These are phyloP conservation scores for Euura saliciscinereae DNA, from an alignment of 1,140 invertebrate species.

Conservation along the genomic window DNA sequence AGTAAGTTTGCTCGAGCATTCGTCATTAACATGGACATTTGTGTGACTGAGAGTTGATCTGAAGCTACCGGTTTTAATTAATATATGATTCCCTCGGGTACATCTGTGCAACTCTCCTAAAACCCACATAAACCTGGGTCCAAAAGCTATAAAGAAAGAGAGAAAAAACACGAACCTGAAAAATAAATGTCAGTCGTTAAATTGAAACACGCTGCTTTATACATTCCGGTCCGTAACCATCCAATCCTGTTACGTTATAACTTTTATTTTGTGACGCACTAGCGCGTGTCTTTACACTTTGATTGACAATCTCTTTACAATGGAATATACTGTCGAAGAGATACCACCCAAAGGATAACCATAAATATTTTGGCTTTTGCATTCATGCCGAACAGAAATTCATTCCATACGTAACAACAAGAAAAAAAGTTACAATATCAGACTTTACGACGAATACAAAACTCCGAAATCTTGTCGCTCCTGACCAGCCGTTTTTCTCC, in stretches of 20 bases:
- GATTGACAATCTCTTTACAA: background rate
- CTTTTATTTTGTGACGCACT: background rate
- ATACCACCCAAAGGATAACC: background rate
- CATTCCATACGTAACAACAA: too few relatives aligned
- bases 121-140: background rate
- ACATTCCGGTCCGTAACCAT: background rate
- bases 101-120: background rate
- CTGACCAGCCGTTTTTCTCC: background rate
- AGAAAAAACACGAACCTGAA: background rate
- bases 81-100: background rate
- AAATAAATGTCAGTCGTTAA: slow-evolving; percentile 6
- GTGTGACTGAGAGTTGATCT: background rate
- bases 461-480: too few relatives aligned
- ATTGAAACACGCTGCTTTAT: slow-evolving; percentile 1
- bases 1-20: background rate
- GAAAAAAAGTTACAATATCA: too few relatives aligned
- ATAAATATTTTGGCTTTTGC: background rate
- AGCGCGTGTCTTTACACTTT: background rate
- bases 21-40: background rate
- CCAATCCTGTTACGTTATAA: background rate
- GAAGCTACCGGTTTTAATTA: background rate
- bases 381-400: background rate
- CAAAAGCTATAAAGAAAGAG: background rate
- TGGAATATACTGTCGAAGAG: background rate
- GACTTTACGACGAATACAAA: too few relatives aligned